These are phyloP conservation scores for Notarius quadriscutis DNA, from an alignment of 2,113 vertebrate species.

Conservation along the genomic window DNA sequence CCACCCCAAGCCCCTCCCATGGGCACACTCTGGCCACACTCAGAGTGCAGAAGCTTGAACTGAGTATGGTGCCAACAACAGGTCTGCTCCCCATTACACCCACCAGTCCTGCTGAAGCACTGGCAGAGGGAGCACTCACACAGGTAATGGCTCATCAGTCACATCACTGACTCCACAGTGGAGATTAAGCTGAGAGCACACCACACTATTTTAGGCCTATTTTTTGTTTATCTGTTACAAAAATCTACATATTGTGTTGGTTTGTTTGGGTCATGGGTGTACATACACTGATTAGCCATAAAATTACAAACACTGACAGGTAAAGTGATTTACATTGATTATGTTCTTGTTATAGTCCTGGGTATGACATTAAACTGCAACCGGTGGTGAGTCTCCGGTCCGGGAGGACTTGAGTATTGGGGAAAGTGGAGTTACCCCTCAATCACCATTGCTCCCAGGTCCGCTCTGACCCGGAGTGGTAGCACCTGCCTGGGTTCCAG, in stretches of 20 bases:
- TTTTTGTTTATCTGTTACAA: background rate
- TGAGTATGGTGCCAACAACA: constrained; percentile 73
- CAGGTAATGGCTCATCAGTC: constrained; percentile 77
- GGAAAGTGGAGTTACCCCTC: no score
- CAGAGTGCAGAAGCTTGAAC: constrained; percentile 80
- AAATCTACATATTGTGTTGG: background rate
- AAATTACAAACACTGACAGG: no score
- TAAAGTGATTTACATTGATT: no score
- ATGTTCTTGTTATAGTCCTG: no score
- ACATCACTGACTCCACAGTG: background rate
- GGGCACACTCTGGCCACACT: constrained; percentile 55
- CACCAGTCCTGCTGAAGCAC: constrained; percentile 89
- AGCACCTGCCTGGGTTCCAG: no score
- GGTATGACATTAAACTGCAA: no score
- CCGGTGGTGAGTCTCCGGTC: no score
- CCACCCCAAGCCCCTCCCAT: constrained; percentile 63
- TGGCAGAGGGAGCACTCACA: constrained; percentile 90
- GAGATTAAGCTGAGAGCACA: background rate
- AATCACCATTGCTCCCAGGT: no score
- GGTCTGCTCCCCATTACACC: constrained; percentile 82
- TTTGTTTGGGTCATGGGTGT: background rate
- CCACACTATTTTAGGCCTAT: background rate
- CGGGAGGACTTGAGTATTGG: no score
- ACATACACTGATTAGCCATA: no score
- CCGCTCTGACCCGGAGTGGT: no score